These are phyloP conservation scores for Erynnis tages DNA, from an alignment of 2,888 invertebrate genomes.

Conservation along the genomic window DNA sequence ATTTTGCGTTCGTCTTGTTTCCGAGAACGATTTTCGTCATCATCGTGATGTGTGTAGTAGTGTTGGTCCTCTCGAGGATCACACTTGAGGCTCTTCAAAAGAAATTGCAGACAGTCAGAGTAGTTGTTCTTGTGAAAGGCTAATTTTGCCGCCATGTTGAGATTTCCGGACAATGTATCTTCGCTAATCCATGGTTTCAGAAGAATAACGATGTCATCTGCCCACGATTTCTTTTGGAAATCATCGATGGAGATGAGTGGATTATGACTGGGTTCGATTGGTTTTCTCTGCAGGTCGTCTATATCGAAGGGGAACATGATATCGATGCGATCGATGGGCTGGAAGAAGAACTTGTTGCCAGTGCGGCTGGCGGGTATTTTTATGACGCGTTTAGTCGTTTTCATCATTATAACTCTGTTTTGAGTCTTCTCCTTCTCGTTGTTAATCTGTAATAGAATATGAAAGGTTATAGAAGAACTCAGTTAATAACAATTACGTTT, in stretches of 20 bases:
- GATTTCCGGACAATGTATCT: conserved; percentile 49
- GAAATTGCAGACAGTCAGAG: conserved; percentile 56
- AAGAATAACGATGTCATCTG: conserved; percentile 59
- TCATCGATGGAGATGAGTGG: conserved; percentile 57
- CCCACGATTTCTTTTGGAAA: conserved; percentile 66
- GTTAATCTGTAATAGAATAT: conserved; percentile 80
- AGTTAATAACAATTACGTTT: no score
- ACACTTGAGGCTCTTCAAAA: conserved; percentile 56
- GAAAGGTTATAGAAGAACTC: no score
- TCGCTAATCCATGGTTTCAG: conserved; percentile 64
- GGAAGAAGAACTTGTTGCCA: conserved; percentile 65
- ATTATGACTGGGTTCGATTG: conserved; percentile 54
- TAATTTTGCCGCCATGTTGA: conserved; percentile 68
- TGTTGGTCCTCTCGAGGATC: conserved; percentile 41
- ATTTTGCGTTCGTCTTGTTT: conserved; percentile 57
- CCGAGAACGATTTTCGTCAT: conserved; percentile 34
- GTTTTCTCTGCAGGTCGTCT: conserved; percentile 52
- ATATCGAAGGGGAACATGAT: conserved; percentile 68
- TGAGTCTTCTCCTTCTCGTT: conserved; percentile 80
- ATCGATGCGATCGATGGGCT: conserved; percentile 63
- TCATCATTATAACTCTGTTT: conserved; percentile 84
- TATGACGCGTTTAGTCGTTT: conserved; percentile 87
- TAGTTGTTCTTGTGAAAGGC: conserved; percentile 61
- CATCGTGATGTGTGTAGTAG: conserved; percentile 55
- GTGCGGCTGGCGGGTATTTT: conserved; percentile 81